Conservation (phyloP, 2,888 invertebrate species). For the Eucriotettix oculatus region DNA sequence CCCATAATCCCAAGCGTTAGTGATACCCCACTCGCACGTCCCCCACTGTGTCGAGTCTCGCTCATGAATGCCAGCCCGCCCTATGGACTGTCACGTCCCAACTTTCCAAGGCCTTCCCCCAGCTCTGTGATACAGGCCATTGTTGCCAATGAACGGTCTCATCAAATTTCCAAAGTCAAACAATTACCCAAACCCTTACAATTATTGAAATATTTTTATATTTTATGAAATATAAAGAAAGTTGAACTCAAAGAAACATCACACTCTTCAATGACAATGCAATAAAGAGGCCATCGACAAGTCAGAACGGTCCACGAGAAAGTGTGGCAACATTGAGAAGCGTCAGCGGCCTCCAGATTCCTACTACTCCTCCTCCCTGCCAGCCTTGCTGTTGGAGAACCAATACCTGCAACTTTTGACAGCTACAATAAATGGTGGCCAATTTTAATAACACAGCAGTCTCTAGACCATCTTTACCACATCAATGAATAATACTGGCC, state of each 20-base stretch:
- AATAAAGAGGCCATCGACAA: background rate
- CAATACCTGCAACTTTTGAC: constrained; percentile 15
- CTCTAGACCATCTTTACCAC: constrained; percentile 6
- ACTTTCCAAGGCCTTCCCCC: constrained; percentile 11
- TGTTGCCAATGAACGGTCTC: constrained; percentile 6
- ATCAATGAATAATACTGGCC: constrained; percentile 11
- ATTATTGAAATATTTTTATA: no score
- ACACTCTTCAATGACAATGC: background rate
- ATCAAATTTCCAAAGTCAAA: no score
- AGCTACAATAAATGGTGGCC: constrained; percentile 16
- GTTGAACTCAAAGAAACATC: no score
- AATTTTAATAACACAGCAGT: constrained; percentile 17
- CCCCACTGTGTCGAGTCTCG: constrained; percentile 1
- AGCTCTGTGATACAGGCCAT: constrained; percentile 1
- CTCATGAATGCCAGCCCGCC: constrained; percentile 4
- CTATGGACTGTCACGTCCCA: constrained; percentile 10
- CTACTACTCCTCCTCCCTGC: constrained; percentile 6
- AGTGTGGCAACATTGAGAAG: constrained; percentile 10
- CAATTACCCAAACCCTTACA: no score
- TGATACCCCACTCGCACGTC: constrained; percentile 3
- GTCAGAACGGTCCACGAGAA: background rate
- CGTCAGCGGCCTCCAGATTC: constrained; percentile 8
- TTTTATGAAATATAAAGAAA: no score
- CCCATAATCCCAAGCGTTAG: constrained; percentile 9
- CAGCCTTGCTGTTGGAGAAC: constrained; percentile 1